Conservation (phyloP, 2,888 invertebrate species). For the Busseola fusca region DNA sequence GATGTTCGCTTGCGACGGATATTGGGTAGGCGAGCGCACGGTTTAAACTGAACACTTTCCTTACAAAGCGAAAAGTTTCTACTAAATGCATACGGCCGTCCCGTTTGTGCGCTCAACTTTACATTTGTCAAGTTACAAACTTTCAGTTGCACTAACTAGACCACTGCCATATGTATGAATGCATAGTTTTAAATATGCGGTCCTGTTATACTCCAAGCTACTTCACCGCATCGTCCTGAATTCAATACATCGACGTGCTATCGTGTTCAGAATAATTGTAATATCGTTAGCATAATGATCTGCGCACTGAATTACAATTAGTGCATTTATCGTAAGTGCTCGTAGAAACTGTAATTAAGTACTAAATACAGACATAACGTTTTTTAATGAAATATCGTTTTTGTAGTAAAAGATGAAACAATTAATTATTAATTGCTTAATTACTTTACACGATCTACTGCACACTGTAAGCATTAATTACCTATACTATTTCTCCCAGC, state of each 20-base stretch:
- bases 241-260: slow-evolving; percentile 41
- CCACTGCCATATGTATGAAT: slow-evolving; percentile 51
- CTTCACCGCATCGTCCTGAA: slow-evolving; percentile 24
- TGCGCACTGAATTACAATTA: slow-evolving; percentile 17
- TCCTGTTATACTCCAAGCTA: slow-evolving; percentile 30
- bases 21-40: slow-evolving; percentile 79
- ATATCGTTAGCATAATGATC: slow-evolving; percentile 43
- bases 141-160: slow-evolving; percentile 71
- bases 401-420: background rate
- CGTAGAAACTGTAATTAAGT: slow-evolving; percentile 3
- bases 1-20: slow-evolving; percentile 77
- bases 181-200: slow-evolving; percentile 47
- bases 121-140: slow-evolving; percentile 78
- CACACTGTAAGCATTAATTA: background rate
- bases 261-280: slow-evolving; percentile 49
- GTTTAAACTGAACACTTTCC: slow-evolving; percentile 81
- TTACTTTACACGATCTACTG: background rate
- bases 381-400: background rate
- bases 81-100: slow-evolving; percentile 81
- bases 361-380: background rate
- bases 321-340: slow-evolving; percentile 21
- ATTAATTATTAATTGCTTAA: background rate
- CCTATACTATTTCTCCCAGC: background rate
- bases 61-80: slow-evolving; percentile 85
- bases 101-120: slow-evolving; percentile 78